Evolutionary conservation across 2,888 invertebrate species (phyloP), one percentile per base, ranked within the genome.

Genomic region (Tineola bisselliella): DNA sequence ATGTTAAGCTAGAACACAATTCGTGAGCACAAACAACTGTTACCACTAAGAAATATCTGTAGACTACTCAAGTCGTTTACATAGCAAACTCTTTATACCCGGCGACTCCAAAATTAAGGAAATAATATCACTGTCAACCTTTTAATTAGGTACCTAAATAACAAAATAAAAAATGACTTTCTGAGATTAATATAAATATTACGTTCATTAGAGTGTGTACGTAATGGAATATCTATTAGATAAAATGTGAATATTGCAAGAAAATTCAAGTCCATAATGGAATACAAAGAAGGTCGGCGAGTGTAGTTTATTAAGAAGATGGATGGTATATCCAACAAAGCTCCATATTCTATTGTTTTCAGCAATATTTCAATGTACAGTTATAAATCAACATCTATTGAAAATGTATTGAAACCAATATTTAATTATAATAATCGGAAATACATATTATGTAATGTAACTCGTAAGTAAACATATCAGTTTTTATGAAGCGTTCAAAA

Each of bases 341-440:
- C 54, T 54, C 25, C 11, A 18, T 54, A 8, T 25, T 54, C 25
- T 18, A 54, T 54, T 54, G 54, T 54, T 54, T 54, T 12, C 54
- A 6, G 25, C 54, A 54, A 54, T 54, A 54, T 54, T 54, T 54
- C 54, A 25, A 54, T 54, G 54, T 18, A 54, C 17, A 52, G 52
- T 15, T 52, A 54, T 54, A 54, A 54, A 54, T 54, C 54, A 54
- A 54, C 25, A 25, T 48, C n/a, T 15, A n/a, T 10, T n/a, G 8
- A 10, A 15, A 48, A 10, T 8, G 8, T 17, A 48, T 38, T 38
- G 48, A n/a, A 48, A 48, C 13, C 48, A n/a, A 5, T 15, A 48
- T 48, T 48, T 48, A 12, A 15, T 44, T 44, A 44, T 48, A 17
- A 12, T 38, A 38, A 38, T 12, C 38, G 38, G 10, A 38, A 38